Evolutionary conservation across 1,140 invertebrate genomes (phyloP).

Genomic region (Grapholita molesta): DNA sequence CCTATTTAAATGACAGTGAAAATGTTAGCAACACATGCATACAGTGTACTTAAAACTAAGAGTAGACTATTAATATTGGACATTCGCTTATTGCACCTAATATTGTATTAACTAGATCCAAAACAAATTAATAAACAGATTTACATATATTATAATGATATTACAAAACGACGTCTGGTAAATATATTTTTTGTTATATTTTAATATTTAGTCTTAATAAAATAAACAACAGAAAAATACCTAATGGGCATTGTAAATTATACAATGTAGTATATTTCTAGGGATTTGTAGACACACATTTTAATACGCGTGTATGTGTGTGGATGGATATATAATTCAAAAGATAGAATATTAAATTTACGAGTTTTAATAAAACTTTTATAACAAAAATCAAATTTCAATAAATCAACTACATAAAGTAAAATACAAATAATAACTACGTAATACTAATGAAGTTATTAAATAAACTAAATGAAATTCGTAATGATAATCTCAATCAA

Average conservation of each 20-base stretch:
- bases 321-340: constrained; percentile 1
- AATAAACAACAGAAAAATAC: too few relatives aligned
- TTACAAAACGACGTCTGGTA: not conserved
- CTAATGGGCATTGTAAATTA: not conserved
- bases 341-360: not conserved
- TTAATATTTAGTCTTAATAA: not conserved
- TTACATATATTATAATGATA: not conserved
- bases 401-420: constrained; percentile 27
- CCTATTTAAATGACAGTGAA: not conserved
- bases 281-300: not conserved
- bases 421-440: constrained; percentile 20
- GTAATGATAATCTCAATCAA: constrained; percentile 21
- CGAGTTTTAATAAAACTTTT: constrained; percentile 14
- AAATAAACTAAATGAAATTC: constrained; percentile 32
- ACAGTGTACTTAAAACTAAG: not conserved
- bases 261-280: not conserved
- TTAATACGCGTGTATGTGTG: not conserved
- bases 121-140: not conserved
- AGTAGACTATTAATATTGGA: not conserved
- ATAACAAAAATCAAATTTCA: constrained; percentile 17
- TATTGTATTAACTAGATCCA: not conserved
- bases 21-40: constrained; percentile 14
- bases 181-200: not conserved
- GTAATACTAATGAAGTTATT: constrained; percentile 25
- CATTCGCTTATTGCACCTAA: not conserved